Percentiles rank a stretch among this genome's conserved stretches.
Evolutionary conservation across 2,888 invertebrate genomes (phyloP).

Genomic region (Athalia circularis): DNA sequence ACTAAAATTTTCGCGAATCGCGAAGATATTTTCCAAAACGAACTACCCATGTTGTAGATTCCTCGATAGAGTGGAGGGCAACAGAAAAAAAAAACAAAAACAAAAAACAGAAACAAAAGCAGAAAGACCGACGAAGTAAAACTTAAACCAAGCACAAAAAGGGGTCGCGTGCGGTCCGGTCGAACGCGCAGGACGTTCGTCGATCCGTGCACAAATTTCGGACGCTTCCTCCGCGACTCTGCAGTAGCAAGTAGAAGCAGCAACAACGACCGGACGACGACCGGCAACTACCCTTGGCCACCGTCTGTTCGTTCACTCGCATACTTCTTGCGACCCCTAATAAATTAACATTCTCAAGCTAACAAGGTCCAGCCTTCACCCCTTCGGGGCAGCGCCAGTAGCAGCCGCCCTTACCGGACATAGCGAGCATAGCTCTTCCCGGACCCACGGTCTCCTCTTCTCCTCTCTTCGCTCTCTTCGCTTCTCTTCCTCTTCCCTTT

Average conservation of each 20-base stretch:
- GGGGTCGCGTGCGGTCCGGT: not conserved
- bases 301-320: constrained; percentile 38
- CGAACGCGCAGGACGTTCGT: not conserved
- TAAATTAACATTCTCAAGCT: constrained; percentile 74
- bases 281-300: constrained; percentile 11
- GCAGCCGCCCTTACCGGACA: constrained; percentile 72
- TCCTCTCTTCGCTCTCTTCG: constrained; percentile 7
- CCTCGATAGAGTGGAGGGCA: no score
- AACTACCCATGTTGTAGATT: no score
- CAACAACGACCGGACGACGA: constrained; percentile 1
- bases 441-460: constrained; percentile 58
- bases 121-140: no score
- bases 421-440: constrained; percentile 73
- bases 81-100: no score
- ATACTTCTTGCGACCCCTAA: constrained; percentile 60
- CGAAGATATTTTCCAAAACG: no score
- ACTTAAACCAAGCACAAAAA: not conserved
- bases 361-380: constrained; percentile 72
- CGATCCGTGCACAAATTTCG: not conserved
- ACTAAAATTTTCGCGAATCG: no score
- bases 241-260: no score
- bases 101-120: no score
- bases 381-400: constrained; percentile 66
- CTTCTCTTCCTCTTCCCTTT: constrained; percentile 46
- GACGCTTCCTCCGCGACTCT: constrained; percentile 11